Percentiles rank a stretch among this genome's conserved stretches.
phyloP scores from a whole-genome alignment of 1,140 invertebrate genomes.

The Atopsyche davidsoni region DNA sequence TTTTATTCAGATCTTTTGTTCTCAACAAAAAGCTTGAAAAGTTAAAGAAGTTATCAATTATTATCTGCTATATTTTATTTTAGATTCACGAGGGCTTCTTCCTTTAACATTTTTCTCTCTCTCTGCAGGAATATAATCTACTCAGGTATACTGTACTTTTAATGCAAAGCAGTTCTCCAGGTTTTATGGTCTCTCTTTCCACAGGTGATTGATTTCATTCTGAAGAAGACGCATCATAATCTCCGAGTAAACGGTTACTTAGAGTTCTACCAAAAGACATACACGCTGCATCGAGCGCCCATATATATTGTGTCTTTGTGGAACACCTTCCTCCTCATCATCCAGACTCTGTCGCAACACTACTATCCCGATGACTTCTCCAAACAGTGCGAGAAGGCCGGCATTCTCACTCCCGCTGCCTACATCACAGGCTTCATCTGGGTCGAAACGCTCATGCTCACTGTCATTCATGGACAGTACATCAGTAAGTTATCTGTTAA shows the following conservation, averaged over 20 bases:
- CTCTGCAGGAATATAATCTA: too few relatives aligned
- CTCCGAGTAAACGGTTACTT: constrained; percentile 58
- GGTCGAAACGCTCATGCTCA: constrained; percentile 20
- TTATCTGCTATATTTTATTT: too few relatives aligned
- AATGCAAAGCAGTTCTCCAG: too few relatives aligned
- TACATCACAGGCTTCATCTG: constrained; percentile 26
- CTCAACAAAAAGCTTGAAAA: too few relatives aligned
- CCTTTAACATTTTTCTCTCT: too few relatives aligned
- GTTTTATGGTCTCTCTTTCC: constrained; percentile 27
- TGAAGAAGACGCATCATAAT: constrained; percentile 52
- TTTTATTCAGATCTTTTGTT: too few relatives aligned
- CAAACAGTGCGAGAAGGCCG: constrained; percentile 49
- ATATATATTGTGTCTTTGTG: constrained; percentile 59
- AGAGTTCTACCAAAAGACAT: constrained; percentile 60
- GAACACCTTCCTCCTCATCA: constrained; percentile 52
- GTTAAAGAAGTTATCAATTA: too few relatives aligned
- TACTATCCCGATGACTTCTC: constrained; percentile 55
- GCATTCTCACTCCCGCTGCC: constrained; percentile 9
- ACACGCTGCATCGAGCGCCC: constrained; percentile 52
- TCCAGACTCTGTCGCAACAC: constrained; percentile 58
- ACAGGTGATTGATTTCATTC: constrained; percentile 51
- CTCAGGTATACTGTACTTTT: too few relatives aligned
- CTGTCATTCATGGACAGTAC: constrained; percentile 22
- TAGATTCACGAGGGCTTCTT: too few relatives aligned
- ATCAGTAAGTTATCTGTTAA: constrained; percentile 24